These are phyloP conservation scores for Falco punctatus DNA, from an alignment of 2,113 vertebrate species.

Conservation along the genomic window DNA sequence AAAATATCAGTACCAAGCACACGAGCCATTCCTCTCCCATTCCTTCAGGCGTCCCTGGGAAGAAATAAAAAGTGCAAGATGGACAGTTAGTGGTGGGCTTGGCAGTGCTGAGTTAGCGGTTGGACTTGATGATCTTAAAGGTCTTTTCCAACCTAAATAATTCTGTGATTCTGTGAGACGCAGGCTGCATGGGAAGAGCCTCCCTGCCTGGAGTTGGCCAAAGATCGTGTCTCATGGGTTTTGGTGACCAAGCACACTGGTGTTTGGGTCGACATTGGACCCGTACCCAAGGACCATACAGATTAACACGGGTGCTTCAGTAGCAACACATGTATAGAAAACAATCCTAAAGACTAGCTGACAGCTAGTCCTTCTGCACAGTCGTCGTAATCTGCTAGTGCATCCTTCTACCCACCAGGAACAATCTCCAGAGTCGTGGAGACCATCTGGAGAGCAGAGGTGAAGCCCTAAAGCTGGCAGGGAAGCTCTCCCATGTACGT, in stretches of 20 bases:
- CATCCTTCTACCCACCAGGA: background rate
- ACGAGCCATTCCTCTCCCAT: background rate
- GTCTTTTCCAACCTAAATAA: too few species aligned
- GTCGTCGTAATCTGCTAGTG: background rate
- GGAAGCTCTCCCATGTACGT: background rate
- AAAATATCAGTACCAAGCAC: fast-evolving
- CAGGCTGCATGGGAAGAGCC: background rate
- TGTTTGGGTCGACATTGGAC: background rate
- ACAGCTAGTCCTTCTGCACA: background rate
- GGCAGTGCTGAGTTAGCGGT: too few species aligned
- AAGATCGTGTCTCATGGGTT: background rate
- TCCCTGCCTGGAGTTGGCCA: background rate
- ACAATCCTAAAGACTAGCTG: background rate
- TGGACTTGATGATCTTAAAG: too few species aligned
- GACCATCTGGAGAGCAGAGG: background rate
- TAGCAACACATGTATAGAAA: background rate
- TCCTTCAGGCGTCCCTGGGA: background rate
- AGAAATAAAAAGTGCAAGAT: background rate
- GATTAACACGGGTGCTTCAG: background rate
- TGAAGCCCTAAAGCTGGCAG: background rate
- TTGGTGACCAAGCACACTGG: background rate
- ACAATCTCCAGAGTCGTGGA: too few species aligned
- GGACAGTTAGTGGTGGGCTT: too few species aligned
- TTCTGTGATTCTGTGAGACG: too few species aligned
- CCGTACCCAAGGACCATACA: background rate